Conservation (phyloP, 2,113 vertebrate genomes). For the Vireo altiloquus region DNA sequence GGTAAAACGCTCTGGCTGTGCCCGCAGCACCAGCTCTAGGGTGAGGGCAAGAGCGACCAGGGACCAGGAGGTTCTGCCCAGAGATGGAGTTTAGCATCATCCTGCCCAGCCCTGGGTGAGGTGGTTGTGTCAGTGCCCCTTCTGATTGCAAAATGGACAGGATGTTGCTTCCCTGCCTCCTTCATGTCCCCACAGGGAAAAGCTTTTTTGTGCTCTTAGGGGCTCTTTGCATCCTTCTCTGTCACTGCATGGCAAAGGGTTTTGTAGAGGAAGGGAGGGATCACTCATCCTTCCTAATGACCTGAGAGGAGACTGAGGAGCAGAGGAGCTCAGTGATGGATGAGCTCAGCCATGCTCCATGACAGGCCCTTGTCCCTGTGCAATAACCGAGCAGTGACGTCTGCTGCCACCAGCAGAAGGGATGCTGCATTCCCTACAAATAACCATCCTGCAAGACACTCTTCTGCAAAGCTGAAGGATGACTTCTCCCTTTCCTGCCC, state of each 20-base stretch:
- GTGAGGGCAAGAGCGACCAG: not conserved
- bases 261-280: not conserved
- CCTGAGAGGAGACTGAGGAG: not conserved
- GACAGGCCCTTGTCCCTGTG: conserved; percentile 5
- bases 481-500: not conserved
- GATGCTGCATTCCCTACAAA: not conserved
- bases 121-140: not conserved
- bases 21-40: fast-evolving
- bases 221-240: not conserved
- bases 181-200: fast-evolving
- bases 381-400: not conserved
- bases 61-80: not conserved
- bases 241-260: not conserved
- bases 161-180: not conserved
- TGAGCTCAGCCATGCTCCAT: conserved; percentile 1
- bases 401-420: not conserved
- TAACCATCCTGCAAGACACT: not conserved
- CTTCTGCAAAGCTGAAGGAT: not conserved
- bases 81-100: not conserved
- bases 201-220: not conserved
- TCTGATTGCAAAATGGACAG: not conserved
- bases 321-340: conserved; percentile 10
- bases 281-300: conserved; percentile 30
- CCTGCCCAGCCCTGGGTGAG: not conserved
- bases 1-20: not conserved